phyloP scores from a whole-genome alignment of 2,113 vertebrate species.

The Pseudonaja textilis region DNA sequence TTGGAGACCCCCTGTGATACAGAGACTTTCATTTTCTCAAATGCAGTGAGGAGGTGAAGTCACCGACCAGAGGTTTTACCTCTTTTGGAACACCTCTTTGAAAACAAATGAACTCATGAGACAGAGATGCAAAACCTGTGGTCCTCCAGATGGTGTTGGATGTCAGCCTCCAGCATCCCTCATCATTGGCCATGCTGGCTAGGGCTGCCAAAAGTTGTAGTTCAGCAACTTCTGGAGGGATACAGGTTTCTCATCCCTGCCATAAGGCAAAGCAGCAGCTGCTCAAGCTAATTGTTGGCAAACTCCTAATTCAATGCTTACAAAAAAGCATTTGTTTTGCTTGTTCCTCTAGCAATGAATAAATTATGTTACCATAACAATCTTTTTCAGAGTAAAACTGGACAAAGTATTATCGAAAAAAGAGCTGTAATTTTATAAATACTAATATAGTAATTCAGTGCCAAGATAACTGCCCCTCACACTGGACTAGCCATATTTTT shows the following conservation, averaged over 20 bases:
- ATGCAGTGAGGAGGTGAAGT: background rate
- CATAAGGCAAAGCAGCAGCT: background rate
- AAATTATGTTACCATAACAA: background rate
- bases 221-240: background rate
- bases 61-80: background rate
- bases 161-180: background rate
- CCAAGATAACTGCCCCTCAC: background rate
- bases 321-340: background rate
- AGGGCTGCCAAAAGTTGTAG: background rate
- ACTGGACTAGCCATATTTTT: background rate
- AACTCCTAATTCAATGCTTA: background rate
- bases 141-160: background rate
- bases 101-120: background rate
- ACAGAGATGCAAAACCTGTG: background rate
- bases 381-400: conserved; percentile 8
- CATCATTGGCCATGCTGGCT: background rate
- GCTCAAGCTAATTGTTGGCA: background rate
- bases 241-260: background rate
- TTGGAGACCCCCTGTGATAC: no score
- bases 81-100: background rate
- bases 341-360: background rate
- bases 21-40: background rate
- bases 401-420: conserved; percentile 23
- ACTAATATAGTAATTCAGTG: conserved; percentile 3
- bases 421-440: background rate